Percentiles rank a stretch among this genome's conserved stretches.
Evolutionary conservation across 2,113 vertebrate genomes (phyloP).

Genomic region (Peromyscus polionotus): DNA sequence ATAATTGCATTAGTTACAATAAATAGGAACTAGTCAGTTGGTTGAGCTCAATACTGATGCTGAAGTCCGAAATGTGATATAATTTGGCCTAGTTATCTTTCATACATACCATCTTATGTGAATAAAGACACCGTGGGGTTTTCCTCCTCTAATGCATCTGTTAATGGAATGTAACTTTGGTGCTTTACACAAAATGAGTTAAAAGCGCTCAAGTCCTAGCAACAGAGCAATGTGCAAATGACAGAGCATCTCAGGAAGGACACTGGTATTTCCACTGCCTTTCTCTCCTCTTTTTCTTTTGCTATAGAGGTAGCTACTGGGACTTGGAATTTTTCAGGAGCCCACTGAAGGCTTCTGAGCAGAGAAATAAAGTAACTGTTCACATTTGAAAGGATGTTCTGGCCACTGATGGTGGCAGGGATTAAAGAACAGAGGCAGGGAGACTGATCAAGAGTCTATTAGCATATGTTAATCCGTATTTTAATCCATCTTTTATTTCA

Average conservation of each 20-base stretch:
- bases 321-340: background rate
- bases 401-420: background rate
- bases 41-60: background rate
- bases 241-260: background rate
- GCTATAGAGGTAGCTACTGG: background rate
- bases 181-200: background rate
- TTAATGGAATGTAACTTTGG: background rate
- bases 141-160: background rate
- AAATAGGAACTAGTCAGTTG: background rate
- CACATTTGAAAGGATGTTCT: background rate
- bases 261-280: background rate
- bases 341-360: background rate
- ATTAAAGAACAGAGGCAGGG: background rate
- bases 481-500: background rate
- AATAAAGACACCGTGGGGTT: background rate
- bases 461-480: background rate
- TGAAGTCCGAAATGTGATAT: background rate
- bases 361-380: background rate
- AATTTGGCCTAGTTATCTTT: background rate
- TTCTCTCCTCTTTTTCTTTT: background rate
- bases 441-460: no score
- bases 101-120: background rate
- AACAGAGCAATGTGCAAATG: background rate
- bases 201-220: background rate
- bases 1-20: constrained; percentile 11